Base-by-base conservation (phyloP, 2,113 vertebrate species). In the Poeciliopsis occidentalis region DNA sequence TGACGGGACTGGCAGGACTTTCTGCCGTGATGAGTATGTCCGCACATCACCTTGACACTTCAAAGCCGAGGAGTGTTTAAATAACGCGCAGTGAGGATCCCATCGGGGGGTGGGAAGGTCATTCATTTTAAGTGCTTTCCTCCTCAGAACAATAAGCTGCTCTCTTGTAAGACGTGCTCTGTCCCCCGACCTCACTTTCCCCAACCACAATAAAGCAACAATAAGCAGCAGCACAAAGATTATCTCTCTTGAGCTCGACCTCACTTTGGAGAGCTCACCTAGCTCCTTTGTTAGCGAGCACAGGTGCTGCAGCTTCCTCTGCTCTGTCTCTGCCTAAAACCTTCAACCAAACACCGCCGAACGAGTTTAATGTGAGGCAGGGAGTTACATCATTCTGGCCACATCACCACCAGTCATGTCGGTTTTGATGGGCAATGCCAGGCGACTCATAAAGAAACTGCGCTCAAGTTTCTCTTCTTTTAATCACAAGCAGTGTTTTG, bases 31-130 rank as follows among this genome's bases (percentile, higher is more conserved):
- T 80, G 88, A 85, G 85, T 86, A 73, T 67, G 82, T 89, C 83
- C 82, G 82, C 84, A 87, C 86, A 86, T 89, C 88, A 90, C 89
- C 82, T 82, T 86, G 85, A 87, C 81, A 85, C 74, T 74, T 79
- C 71, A 78, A 81, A 88, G 88, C 37, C 47, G 67, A 78, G 64
- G 32, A 72, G 79, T 75, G 72, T 76, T 85, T 83, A 67, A 90
- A 89, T 81, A 77, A 81, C 19, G 26, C 80, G 67, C 68, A 88
- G 82, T 85, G 82, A 84, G 83, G 79, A 83, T 82, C 86, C 80
- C 75, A 70, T 73, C 71, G 85, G 87, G 29, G 7, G 10, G n/a
- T n/a, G n/a, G 22, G 63, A 83, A 89, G 86, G 83, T 87, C 79
- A 85, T 89, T 90, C 71, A 85, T 84, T 92, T 34, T 54, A 78